Conservation (phyloP, 2,113 vertebrate genomes). For the Orycteropus afer region DNA sequence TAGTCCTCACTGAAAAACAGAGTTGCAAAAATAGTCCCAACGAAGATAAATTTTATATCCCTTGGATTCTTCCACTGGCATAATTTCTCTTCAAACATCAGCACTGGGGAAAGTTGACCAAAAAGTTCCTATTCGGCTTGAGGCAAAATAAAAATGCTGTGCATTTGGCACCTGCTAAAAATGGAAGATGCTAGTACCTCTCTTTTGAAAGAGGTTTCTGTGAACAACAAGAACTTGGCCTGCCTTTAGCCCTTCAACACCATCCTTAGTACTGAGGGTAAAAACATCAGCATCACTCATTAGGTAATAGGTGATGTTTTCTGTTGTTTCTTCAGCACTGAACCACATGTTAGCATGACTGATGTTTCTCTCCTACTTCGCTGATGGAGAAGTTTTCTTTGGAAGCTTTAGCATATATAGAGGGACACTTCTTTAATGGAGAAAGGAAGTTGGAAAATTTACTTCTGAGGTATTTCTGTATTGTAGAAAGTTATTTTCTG, state of each 20-base stretch:
- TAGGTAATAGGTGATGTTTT: constrained; percentile 1
- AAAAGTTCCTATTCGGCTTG: constrained; percentile 38
- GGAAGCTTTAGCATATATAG: not conserved
- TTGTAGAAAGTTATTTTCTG: not conserved
- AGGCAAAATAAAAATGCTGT: constrained; percentile 50
- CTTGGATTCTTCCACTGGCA: constrained; percentile 19
- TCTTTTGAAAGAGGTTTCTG: constrained; percentile 44
- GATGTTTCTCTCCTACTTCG: not conserved
- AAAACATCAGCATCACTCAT: not conserved
- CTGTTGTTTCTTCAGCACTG: constrained; percentile 37
- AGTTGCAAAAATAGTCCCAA: constrained; percentile 13
- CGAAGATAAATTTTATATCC: constrained; percentile 60
- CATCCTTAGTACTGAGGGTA: not conserved
- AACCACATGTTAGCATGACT: not conserved
- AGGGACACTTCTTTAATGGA: not conserved
- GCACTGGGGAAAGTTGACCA: not conserved
- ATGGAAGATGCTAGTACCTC: constrained; percentile 33
- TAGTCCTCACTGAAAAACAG: constrained; percentile 31
- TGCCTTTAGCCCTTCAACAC: not conserved
- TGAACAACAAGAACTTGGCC: constrained; percentile 45
- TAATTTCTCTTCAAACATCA: constrained; percentile 53
- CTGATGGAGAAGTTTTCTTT: not conserved
- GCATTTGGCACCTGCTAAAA: constrained; percentile 7
- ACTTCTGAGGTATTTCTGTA: constrained; percentile 1
- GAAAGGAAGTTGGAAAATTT: not conserved